Base-by-base conservation (phyloP, 2,797 vertebrate species). In the Nasua narica region DNA sequence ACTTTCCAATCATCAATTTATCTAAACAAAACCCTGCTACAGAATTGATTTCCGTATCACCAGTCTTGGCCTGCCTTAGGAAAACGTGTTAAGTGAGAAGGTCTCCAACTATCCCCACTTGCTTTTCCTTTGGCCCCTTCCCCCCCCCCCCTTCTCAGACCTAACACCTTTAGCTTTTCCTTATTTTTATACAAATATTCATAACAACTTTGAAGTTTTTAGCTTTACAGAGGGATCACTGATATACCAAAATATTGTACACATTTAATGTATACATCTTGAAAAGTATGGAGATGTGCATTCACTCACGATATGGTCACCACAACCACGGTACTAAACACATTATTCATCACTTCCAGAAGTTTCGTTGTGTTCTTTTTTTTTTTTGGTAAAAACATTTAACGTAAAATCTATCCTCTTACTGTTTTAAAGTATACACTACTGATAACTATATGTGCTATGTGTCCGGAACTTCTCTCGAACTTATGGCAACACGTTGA, bases 1-100 rank as follows among this genome's bases (percentile, higher is more conserved):
- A 1, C 78, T 2, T 13, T 14, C 2, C 7, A 4, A 5, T 40
- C 43, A 69, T 16, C 12, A 12, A 0, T 11, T 65, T 40, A 18
- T 27, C 48, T 15, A 54, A n/a, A 69, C 25, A 69, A 50, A 70
- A 56, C 21, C 25, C 7, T 52, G 1, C 11, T 3, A 21, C 0
- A 52, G 21, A 72, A 23, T 13, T 25, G 14, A 9, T 7, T 72
- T 46, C n/a, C 2, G 19, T 12, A n/a, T 32, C 18, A 27, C 19
- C 76, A 14, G 0, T 43, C 29, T 52, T 9, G 23, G 29, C 37
- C 87, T 69, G 4, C 11, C 7, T 65, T 37, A 1, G n/a, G 29
- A 58, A 37, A 79, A 40, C 29, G 32, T 1, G 12, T 32, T 3
- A 0, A 4, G 25, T n/a, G 27, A 15, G 76, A 15, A 12, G 16